These are phyloP conservation scores for Megaceryle maxima DNA, from an alignment of 2,113 vertebrate genomes.

Conservation along the genomic window DNA sequence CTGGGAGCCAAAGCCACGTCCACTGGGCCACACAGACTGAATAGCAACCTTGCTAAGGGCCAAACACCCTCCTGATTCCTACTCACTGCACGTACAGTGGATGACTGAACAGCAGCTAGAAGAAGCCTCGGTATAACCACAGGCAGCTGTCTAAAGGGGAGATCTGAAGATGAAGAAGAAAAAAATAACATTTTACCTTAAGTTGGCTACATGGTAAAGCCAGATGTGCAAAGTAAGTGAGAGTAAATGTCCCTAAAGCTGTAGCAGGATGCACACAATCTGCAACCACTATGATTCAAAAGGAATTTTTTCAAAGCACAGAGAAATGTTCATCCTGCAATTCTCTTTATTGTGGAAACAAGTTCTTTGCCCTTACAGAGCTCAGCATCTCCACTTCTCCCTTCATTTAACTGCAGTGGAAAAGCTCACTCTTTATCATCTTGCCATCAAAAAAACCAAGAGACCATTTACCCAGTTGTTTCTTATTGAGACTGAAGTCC, in stretches of 20 bases:
- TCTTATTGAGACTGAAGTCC: conserved; percentile 89
- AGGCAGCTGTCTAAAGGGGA: not conserved
- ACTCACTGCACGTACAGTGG: fast-evolving
- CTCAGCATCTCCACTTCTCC: not conserved
- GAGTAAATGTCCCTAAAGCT: not conserved
- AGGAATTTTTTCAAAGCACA: not conserved
- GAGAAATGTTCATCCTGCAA: not conserved
- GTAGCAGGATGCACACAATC: not conserved
- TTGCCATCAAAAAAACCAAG: not conserved
- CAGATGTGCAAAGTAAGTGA: not conserved
- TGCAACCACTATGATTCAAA: not conserved
- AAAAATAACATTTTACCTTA: not conserved
- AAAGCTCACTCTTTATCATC: not conserved
- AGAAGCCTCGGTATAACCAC: not conserved
- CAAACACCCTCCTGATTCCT: not conserved
- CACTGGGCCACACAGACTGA: not conserved
- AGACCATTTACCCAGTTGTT: conserved; percentile 85
- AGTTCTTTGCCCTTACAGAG: not conserved
- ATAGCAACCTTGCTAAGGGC: not conserved
- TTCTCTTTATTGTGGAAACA: not conserved
- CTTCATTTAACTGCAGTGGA: not conserved
- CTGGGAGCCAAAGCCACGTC: not conserved
- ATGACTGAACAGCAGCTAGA: not conserved
- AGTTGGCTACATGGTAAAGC: not conserved
- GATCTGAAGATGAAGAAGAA: not conserved